phyloP scores from a whole-genome alignment of 2,797 vertebrate genomes.

The Numenius phaeopus region DNA sequence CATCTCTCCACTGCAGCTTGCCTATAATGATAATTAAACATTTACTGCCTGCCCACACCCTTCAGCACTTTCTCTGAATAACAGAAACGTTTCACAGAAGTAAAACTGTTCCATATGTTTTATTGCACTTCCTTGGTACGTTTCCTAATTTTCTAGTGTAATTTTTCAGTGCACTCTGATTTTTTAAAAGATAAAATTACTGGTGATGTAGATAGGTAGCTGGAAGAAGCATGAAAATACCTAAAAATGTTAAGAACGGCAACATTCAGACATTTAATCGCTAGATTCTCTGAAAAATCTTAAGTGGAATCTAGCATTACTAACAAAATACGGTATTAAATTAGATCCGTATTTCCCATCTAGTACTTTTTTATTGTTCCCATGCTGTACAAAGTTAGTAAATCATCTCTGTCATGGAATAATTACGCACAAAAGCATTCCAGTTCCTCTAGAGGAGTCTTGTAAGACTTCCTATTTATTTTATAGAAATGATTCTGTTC shows the following conservation, averaged over 20 bases:
- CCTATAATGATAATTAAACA: not conserved
- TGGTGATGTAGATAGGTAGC: not conserved
- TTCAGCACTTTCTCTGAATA: not conserved
- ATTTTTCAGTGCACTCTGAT: not conserved
- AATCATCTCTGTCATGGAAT: not conserved
- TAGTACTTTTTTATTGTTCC: not conserved
- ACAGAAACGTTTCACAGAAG: not conserved
- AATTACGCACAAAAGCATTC: not conserved
- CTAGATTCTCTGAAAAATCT: not conserved
- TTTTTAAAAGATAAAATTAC: not conserved
- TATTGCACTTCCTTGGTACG: not conserved
- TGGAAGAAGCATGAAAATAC: not conserved
- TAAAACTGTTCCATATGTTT: not conserved
- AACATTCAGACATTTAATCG: not conserved
- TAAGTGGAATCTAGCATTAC: not conserved
- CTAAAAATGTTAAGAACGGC: not conserved
- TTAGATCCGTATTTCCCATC: not conserved
- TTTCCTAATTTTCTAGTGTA: not conserved
- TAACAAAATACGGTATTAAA: not conserved
- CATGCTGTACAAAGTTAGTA: not conserved
- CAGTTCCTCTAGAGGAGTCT: not conserved
- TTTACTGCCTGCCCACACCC: not conserved
- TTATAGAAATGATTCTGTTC: not conserved
- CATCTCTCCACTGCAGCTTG: not conserved
- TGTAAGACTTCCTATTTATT: not conserved